Conservation (phyloP, 2,113 vertebrate species). For the Psittacula cyanocephala region DNA sequence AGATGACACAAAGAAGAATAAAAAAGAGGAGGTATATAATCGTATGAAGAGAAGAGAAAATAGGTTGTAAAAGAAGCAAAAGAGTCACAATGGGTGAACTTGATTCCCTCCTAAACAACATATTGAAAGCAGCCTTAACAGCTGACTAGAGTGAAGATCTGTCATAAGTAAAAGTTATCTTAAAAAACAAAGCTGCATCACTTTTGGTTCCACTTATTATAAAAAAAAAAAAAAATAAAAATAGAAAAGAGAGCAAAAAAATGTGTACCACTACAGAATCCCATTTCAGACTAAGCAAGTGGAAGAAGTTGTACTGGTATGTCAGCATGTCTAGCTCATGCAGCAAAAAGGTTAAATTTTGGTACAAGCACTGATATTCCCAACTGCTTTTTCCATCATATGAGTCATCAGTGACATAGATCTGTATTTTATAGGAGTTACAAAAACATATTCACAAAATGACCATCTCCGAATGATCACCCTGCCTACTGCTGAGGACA, state of each 20-base stretch:
- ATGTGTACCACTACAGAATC: neutral
- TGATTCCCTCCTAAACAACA: neutral
- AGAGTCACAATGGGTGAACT: neutral
- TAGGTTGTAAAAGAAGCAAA: neutral
- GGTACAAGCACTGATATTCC: neutral
- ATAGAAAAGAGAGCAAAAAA: neutral
- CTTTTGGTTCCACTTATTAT: neutral
- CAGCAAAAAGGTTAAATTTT: neutral
- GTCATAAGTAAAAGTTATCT: neutral
- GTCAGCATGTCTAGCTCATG: neutral
- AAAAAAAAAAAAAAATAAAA: neutral
- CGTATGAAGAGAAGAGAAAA: neutral
- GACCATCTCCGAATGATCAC: neutral
- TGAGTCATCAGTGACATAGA: neutral
- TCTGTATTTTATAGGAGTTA: neutral
- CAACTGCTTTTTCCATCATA: neutral
- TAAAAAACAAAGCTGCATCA: conserved; percentile 1
- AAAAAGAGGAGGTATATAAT: neutral
- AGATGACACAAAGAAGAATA: neutral
- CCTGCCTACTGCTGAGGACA: neutral
- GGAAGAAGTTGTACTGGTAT: neutral
- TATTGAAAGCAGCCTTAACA: neutral
- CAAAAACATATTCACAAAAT: neutral
- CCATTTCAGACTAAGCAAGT: neutral
- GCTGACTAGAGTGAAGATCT: neutral